These are phyloP conservation scores for Dromas ardeola DNA, from an alignment of 2,113 vertebrate genomes.

Conservation along the genomic window DNA sequence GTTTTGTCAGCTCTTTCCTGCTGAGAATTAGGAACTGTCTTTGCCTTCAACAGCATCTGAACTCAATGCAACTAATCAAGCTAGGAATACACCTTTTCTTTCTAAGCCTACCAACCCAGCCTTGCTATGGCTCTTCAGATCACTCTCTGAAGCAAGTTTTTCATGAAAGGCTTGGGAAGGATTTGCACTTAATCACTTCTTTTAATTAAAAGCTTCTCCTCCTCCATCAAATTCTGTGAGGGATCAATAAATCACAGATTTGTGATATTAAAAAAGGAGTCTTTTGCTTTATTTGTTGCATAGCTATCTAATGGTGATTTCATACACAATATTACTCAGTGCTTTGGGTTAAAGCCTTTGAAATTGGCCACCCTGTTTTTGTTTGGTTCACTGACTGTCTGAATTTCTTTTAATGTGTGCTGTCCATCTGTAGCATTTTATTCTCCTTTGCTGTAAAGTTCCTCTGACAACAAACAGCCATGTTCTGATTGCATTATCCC, in stretches of 20 bases:
- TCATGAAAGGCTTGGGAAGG: background rate
- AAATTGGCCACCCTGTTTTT: background rate
- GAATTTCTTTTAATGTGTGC: background rate
- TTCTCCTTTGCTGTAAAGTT: background rate
- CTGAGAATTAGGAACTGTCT: background rate
- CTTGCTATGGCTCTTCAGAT: background rate
- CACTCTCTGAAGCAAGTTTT: background rate
- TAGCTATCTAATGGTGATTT: background rate
- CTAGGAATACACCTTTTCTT: background rate
- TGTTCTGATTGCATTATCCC: background rate
- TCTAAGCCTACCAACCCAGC: background rate
- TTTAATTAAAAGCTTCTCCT: constrained; percentile 45
- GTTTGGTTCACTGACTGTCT: background rate
- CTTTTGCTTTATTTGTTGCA: background rate
- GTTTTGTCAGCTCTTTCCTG: background rate
- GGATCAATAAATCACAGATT: constrained; percentile 14
- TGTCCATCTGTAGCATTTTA: background rate
- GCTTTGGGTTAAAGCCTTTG: background rate
- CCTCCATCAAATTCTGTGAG: background rate
- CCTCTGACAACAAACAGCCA: background rate
- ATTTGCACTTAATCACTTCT: constrained; percentile 23
- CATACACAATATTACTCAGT: background rate
- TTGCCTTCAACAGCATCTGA: background rate
- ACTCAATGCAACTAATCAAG: background rate
- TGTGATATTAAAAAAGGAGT: background rate